A percentile compares a stretch with the other conserved stretches of the same genome.
These are phyloP conservation scores for Akabosia matsudoensis DNA, from an alignment of 1,140 invertebrate species.

Conservation along the genomic window DNA sequence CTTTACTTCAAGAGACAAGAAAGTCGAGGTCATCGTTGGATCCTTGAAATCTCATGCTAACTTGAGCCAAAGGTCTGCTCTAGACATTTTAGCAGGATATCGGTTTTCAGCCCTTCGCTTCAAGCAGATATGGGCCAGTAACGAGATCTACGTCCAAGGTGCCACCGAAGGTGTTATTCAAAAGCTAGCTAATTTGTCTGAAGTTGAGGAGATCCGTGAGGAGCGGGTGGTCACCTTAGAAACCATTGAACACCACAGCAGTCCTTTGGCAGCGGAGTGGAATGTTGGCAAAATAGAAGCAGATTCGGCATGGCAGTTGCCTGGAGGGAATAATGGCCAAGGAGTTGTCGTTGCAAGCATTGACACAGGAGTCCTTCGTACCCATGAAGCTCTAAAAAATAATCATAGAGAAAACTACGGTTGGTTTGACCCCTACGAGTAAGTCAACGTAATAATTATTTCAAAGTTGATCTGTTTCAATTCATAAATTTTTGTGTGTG, in stretches of 20 bases:
- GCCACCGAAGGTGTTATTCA: background rate
- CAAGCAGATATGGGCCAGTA: slow-evolving; percentile 22
- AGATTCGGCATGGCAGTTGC: background rate
- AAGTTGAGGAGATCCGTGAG: slow-evolving; percentile 22
- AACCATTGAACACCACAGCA: background rate
- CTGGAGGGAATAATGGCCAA: slow-evolving; percentile 29
- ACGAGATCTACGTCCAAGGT: slow-evolving; percentile 23
- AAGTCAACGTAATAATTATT: background rate
- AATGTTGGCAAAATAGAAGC: slow-evolving; percentile 20
- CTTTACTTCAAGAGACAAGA: background rate
- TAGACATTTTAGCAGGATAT: background rate
- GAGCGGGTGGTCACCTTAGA: slow-evolving; percentile 3
- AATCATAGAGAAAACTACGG: background rate
- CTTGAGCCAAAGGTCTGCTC: background rate
- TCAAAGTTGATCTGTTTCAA: background rate
- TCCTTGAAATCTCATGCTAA: background rate
- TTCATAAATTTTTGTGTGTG: background rate
- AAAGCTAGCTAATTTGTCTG: background rate
- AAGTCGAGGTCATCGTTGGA: background rate
- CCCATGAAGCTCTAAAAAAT: background rate
- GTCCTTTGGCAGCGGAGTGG: slow-evolving; percentile 10
- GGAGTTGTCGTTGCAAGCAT: slow-evolving; percentile 17
- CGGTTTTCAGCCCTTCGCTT: background rate
- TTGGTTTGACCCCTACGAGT: slow-evolving; percentile 14
- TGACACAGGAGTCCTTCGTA: slow-evolving; percentile 12